These are phyloP conservation scores for Oeneis ivallda DNA, from an alignment of 2,888 invertebrate species.

Conservation along the genomic window DNA sequence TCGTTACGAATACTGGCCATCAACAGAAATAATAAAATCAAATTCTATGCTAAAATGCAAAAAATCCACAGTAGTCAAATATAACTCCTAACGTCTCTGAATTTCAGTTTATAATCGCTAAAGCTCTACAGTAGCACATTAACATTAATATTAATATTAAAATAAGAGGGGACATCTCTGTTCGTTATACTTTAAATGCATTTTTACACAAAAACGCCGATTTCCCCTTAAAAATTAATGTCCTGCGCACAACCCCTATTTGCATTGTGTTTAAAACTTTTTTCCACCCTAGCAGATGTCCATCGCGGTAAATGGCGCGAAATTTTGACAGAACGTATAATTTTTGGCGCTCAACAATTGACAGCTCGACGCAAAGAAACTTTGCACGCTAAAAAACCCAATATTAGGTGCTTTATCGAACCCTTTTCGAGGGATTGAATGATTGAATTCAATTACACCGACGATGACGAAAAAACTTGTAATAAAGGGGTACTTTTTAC, in stretches of 20 bases:
- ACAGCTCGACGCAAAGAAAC: constrained; percentile 55
- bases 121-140: constrained; percentile 53
- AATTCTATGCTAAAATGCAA: constrained; percentile 54
- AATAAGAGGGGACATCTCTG: constrained; percentile 68
- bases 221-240: constrained; percentile 79
- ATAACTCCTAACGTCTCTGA: constrained; percentile 27
- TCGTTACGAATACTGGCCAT: constrained; percentile 50
- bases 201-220: constrained; percentile 71
- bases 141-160: constrained; percentile 60
- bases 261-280: constrained; percentile 74
- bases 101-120: constrained; percentile 46
- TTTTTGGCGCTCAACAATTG: constrained; percentile 68
- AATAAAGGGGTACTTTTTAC: constrained; percentile 71
- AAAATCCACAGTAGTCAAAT: constrained; percentile 32
- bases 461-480: constrained; percentile 50
- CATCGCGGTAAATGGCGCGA: constrained; percentile 75
- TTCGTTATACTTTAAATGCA: constrained; percentile 76
- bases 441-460: constrained; percentile 72
- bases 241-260: constrained; percentile 71
- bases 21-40: constrained; percentile 61
- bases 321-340: constrained; percentile 78
- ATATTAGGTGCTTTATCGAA: constrained; percentile 71
- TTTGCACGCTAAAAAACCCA: constrained; percentile 57
- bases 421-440: constrained; percentile 60
- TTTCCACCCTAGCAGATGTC: constrained; percentile 73